phyloP scores from a whole-genome alignment of 2,888 invertebrate genomes.

The Philereme transversata region DNA sequence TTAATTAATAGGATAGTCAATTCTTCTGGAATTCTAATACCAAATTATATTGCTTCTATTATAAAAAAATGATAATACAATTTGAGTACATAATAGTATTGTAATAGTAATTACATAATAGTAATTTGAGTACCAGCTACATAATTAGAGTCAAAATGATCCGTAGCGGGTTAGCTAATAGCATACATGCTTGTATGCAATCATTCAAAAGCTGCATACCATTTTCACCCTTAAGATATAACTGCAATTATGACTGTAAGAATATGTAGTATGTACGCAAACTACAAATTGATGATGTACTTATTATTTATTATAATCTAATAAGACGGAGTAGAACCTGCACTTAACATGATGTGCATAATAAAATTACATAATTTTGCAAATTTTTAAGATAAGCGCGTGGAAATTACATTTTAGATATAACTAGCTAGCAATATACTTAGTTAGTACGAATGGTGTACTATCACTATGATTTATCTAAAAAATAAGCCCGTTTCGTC shows the following conservation, averaged over 20 bases:
- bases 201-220: no score
- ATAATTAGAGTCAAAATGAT: no score
- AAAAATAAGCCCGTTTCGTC: slow-evolving; percentile 50
- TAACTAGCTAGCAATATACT: slow-evolving; percentile 52
- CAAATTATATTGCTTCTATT: neutral
- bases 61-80: neutral
- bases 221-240: no score
- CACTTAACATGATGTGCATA: slow-evolving; percentile 42
- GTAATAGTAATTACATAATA: no score
- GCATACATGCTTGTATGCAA: no score
- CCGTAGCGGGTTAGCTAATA: no score
- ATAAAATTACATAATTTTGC: slow-evolving; percentile 47
- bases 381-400: slow-evolving; percentile 50
- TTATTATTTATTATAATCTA: slow-evolving; percentile 36
- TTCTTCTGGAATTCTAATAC: neutral
- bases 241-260: no score
- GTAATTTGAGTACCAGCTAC: no score
- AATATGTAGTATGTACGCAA: neutral
- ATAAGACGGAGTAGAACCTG: slow-evolving; percentile 61
- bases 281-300: slow-evolving; percentile 4
- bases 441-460: slow-evolving; percentile 64
- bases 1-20: neutral
- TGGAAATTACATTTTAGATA: slow-evolving; percentile 42
- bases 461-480: slow-evolving; percentile 52
- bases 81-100: neutral